Evolutionary conservation across 2,113 vertebrate species (phyloP), one percentile per base, ranked within the genome.

Genomic region (Cettia cetti): DNA sequence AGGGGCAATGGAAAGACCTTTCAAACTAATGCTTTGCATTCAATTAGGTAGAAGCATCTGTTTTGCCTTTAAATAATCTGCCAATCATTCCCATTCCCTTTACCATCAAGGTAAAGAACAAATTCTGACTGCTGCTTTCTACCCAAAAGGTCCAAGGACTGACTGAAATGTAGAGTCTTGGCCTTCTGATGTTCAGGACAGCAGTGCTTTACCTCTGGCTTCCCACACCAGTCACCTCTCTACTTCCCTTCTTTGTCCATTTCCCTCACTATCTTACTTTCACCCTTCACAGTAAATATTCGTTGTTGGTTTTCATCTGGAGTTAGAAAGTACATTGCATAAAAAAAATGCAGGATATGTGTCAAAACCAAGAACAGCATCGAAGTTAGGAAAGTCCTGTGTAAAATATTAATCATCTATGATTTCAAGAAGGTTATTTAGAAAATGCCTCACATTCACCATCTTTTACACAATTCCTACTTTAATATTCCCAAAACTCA

Each of bases 1-100:
- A 82, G 37, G 35, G 28, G 79, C 79, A 82, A 45, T 15, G 13
- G 72, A 90, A 96, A 86, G 71, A 71, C 60, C 68, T 95, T 93
- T 89, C 84, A 91, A 94, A 93, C 44, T 47, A 52, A 74, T 83
- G 66, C 50, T 94, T 95, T 94, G 90, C 54, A 87, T 94, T 94
- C 77, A 90, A 52, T 91, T 93, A 96, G 65, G 53, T 84, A 90
- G 65, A 74, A 92, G 61, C 40, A 79, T 69, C 79, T 94, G 57
- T 27, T 93, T 95, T 92, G 47, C 45, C 82, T 94, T 96, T 81
- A 94, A 93, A 94, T 89, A 96, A 84, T 6, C 90, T 93, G 90
- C 61, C 92, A 96, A n/a, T 93, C 93, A 95, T 69, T 68, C 49
- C 39, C 49, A n/a, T n/a, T n/a, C n/a, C n/a, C n/a, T n/a, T n/a